Base-by-base conservation (phyloP, 2,888 invertebrate genomes). In the Drosophila yooni region DNA sequence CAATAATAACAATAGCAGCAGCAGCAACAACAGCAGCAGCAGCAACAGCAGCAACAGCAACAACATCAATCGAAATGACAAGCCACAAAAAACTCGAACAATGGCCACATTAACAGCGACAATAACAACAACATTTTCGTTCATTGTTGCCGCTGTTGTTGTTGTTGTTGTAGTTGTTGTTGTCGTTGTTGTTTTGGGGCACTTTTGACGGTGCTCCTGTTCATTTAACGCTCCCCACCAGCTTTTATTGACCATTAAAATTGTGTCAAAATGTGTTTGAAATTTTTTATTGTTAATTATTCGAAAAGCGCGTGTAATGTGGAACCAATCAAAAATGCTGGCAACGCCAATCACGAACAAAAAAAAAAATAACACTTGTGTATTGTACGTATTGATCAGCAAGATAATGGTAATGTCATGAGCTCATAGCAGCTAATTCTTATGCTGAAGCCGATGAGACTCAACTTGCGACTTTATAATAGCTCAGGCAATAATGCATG, bases 181-280 rank as follows among this genome's bases (percentile, higher is more conserved):
- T 52, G 18, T 46, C 60, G 15, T 29, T 62, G 27, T 51, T 72
- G 54, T 68, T 52, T 71, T 62, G 74, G 54, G 48, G 57, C 48
- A 66, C 61, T 76, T 51, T 62, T 50, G 60, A 59, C 70, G 67
- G 46, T 56, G 76, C 73, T 79, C 79, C 76, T 79, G 76, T 79
- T 63, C 64, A 61, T 58, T 64, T 57, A 64, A 60, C 58, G 54
- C 65, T 64, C 70, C 58, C 57, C 79, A 61, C 74, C 27, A 71
- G 62, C 68, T 84, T 89, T 91, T 91, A 91, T 91, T 86, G 88
- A 88, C 89, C 86, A 90, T 90, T 85, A 91, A 89, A 91, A 91
- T 88, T 89, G 84, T 91, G 91, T 89, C 90, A 91, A 85, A 88
- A 82, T 89, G 86, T 82, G 86, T 81, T 82, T 81, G 82, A 81